Conservation (phyloP, 2,113 vertebrate species). For the Hydrolagus affinis region DNA sequence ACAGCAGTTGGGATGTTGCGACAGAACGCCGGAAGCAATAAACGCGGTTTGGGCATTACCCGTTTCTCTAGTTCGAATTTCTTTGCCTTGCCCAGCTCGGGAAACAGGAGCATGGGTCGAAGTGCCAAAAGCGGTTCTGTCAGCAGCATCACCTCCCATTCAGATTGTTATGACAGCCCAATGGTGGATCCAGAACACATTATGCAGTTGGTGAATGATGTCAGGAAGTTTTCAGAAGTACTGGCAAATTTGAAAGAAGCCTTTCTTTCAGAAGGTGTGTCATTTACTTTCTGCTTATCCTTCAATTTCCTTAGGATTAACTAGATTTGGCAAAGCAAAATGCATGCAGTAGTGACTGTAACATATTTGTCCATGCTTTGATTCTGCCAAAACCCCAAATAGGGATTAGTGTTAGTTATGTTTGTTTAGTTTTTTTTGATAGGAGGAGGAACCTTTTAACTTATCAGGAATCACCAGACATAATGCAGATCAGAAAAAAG, state of each 20-base stretch:
- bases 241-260: slow-evolving; percentile 86
- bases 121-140: slow-evolving; percentile 62
- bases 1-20: slow-evolving; percentile 70
- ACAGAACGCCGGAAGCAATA: slow-evolving; percentile 70
- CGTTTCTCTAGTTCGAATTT: slow-evolving; percentile 59
- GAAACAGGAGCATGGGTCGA: slow-evolving; percentile 68
- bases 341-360: background rate
- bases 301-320: slow-evolving; percentile 34
- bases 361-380: background rate
- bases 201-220: slow-evolving; percentile 85
- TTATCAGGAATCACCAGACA: too few species aligned
- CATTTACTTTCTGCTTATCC: slow-evolving; percentile 38
- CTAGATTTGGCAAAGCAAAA: slow-evolving; percentile 33
- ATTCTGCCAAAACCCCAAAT: background rate
- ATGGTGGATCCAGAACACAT: slow-evolving; percentile 80
- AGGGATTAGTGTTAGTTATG: background rate
- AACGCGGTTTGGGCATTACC: slow-evolving; percentile 62
- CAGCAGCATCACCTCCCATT: slow-evolving; percentile 60
- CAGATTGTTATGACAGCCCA: slow-evolving; percentile 57
- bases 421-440: background rate
- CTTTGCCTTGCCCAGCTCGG: slow-evolving; percentile 54
- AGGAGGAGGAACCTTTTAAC: too few species aligned
- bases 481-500: too few species aligned
- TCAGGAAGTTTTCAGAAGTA: slow-evolving; percentile 84
- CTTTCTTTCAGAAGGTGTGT: slow-evolving; percentile 74